Conservation (phyloP, 2,888 invertebrate genomes). For the Melangyna quadrimaculata region DNA sequence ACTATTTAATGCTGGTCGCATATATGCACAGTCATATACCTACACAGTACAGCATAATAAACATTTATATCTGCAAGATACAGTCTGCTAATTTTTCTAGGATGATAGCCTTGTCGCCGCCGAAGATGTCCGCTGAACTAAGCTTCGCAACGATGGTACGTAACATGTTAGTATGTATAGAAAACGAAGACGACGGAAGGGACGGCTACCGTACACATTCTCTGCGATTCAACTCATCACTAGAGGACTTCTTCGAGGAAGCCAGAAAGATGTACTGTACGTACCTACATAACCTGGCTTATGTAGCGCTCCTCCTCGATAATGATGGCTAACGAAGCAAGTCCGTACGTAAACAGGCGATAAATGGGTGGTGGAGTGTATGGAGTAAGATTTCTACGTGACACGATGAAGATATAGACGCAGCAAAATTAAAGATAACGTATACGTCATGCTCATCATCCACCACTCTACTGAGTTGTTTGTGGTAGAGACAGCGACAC, state of each 20-base stretch:
- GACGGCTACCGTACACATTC: neutral
- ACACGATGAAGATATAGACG: slow-evolving; percentile 58
- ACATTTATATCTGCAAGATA: slow-evolving; percentile 13
- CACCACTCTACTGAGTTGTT: slow-evolving; percentile 44
- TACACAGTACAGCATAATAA: neutral
- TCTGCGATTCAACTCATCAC: neutral
- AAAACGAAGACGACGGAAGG: neutral
- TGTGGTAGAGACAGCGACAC: slow-evolving; percentile 3
- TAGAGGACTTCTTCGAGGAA: slow-evolving; percentile 21
- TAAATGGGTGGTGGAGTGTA: slow-evolving; percentile 24
- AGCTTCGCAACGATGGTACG: neutral
- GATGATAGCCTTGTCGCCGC: slow-evolving; percentile 55
- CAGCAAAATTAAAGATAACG: slow-evolving; percentile 62
- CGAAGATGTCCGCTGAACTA: slow-evolving; percentile 19
- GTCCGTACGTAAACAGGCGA: slow-evolving; percentile 32
- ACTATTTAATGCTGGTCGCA: slow-evolving; percentile 41
- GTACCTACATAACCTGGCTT: slow-evolving; percentile 27
- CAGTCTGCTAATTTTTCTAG: slow-evolving; percentile 61
- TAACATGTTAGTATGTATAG: neutral
- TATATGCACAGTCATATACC: slow-evolving; percentile 17
- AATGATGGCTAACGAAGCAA: slow-evolving; percentile 62
- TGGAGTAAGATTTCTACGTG: slow-evolving; percentile 50
- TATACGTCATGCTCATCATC: slow-evolving; percentile 44
- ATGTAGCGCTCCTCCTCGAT: slow-evolving; percentile 32
- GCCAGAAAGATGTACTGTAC: slow-evolving; percentile 1